A percentile compares a stretch with the other conserved stretches of the same genome.
phyloP scores from a whole-genome alignment of 2,797 vertebrate species.

The Leptodactylus fallax region DNA sequence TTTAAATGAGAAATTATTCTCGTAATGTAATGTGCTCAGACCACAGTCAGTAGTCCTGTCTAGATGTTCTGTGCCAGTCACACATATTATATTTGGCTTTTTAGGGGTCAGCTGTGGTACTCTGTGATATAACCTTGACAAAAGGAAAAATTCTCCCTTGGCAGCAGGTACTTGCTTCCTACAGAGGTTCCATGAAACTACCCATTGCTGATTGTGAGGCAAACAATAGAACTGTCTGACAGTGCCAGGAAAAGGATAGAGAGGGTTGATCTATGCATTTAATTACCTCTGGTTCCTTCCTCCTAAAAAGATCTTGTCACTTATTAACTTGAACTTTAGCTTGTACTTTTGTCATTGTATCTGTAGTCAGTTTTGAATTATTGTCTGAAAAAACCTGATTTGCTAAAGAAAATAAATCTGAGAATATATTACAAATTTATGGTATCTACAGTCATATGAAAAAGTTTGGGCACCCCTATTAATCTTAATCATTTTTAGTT shows the following conservation, averaged over 20 bases:
- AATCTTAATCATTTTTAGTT: no score
- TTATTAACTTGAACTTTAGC: constrained; percentile 49
- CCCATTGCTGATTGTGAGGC: constrained; percentile 4
- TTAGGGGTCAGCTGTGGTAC: constrained; percentile 2
- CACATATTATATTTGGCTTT: constrained; percentile 33
- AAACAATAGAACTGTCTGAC: constrained; percentile 45
- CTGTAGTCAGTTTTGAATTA: constrained; percentile 20
- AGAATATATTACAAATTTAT: neutral
- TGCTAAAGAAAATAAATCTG: neutral
- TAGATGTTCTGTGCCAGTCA: constrained; percentile 13
- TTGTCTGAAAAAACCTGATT: neutral
- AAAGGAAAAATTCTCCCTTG: constrained; percentile 26
- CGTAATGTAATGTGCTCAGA: constrained; percentile 17
- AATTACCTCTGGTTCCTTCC: constrained; percentile 38
- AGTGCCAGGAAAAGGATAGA: constrained; percentile 21
- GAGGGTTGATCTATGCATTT: constrained; percentile 45
- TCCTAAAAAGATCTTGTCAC: constrained; percentile 25
- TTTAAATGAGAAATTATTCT: constrained; percentile 20
- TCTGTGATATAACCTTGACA: constrained; percentile 30
- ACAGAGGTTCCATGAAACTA: constrained; percentile 19
- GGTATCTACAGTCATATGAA: no score
- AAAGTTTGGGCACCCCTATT: no score
- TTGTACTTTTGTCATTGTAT: neutral
- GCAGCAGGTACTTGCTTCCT: constrained; percentile 35
- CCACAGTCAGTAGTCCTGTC: neutral